Evolutionary conservation across 2,113 vertebrate species (phyloP).

Genomic region (Arenaria interpres): DNA sequence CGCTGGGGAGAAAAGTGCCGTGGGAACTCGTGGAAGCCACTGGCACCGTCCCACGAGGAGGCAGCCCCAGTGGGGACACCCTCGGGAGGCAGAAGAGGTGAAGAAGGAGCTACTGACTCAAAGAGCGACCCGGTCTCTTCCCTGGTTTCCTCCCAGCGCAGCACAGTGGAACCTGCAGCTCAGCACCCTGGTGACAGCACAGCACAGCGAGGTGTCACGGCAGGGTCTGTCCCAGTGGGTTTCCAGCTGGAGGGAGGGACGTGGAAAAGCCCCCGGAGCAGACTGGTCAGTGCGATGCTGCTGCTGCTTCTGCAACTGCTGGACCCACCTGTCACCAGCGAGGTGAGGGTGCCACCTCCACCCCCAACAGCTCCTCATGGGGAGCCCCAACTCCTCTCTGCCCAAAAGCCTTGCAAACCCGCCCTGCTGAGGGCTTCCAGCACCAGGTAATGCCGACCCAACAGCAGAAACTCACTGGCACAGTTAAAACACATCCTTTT

Average conservation of each 20-base stretch:
- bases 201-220: neutral
- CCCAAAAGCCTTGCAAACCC: neutral
- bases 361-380: neutral
- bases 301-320: neutral
- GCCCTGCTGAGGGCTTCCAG: neutral
- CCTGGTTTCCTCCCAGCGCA: fast-evolving
- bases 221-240: neutral
- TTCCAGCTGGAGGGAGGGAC: fast-evolving
- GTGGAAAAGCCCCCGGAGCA: neutral
- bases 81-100: neutral
- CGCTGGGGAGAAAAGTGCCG: fast-evolving
- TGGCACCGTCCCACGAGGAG: neutral
- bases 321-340: neutral
- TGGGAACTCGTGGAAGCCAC: neutral
- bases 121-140: neutral
- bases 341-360: fast-evolving
- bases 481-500: neutral
- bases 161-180: neutral
- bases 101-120: neutral
- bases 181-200: neutral
- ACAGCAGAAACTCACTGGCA: neutral
- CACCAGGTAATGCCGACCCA: neutral
- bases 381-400: neutral
- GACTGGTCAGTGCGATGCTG: fast-evolving
- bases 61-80: neutral